These are phyloP conservation scores for Habroteleia sp. DNA, from an alignment of 2,888 invertebrate genomes.

Conservation along the genomic window DNA sequence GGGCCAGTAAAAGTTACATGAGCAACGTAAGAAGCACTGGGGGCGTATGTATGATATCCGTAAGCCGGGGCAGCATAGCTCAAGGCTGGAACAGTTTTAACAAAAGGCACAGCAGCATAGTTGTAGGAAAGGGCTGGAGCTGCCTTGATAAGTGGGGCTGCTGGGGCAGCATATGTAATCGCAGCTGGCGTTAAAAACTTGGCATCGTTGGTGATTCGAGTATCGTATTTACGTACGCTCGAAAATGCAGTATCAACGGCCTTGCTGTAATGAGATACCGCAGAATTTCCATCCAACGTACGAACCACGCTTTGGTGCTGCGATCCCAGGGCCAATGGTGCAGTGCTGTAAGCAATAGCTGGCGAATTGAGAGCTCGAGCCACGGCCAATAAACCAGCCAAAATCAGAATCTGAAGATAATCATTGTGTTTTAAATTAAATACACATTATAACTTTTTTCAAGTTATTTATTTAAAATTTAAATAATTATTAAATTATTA, in stretches of 20 bases:
- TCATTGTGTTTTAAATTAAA: no score
- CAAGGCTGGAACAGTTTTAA: slow-evolving; percentile 57
- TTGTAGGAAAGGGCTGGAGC: slow-evolving; percentile 74
- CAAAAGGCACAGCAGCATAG: slow-evolving; percentile 36
- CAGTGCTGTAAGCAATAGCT: slow-evolving; percentile 84
- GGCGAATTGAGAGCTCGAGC: slow-evolving; percentile 73
- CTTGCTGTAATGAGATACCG: slow-evolving; percentile 84
- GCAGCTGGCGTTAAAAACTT: slow-evolving; percentile 74
- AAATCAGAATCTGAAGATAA: background rate
- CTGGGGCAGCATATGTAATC: background rate
- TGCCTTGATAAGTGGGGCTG: slow-evolving; percentile 28
- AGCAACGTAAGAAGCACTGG: slow-evolving; percentile 52
- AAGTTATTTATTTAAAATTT: no score
- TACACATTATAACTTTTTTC: no score
- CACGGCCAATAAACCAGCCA: slow-evolving; percentile 67
- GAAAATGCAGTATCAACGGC: slow-evolving; percentile 87
- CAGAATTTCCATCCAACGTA: slow-evolving; percentile 83
- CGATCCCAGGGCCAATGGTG: slow-evolving; percentile 82
- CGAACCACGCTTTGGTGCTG: slow-evolving; percentile 83
- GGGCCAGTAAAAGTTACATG: slow-evolving; percentile 83
- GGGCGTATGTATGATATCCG: slow-evolving; percentile 48
- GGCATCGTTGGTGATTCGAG: slow-evolving; percentile 85
- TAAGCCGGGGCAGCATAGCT: slow-evolving; percentile 58
- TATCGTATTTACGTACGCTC: slow-evolving; percentile 86
- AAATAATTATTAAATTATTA: no score